phyloP scores from a whole-genome alignment of 2,113 vertebrate species.

The Erythrocercus mccallii region DNA sequence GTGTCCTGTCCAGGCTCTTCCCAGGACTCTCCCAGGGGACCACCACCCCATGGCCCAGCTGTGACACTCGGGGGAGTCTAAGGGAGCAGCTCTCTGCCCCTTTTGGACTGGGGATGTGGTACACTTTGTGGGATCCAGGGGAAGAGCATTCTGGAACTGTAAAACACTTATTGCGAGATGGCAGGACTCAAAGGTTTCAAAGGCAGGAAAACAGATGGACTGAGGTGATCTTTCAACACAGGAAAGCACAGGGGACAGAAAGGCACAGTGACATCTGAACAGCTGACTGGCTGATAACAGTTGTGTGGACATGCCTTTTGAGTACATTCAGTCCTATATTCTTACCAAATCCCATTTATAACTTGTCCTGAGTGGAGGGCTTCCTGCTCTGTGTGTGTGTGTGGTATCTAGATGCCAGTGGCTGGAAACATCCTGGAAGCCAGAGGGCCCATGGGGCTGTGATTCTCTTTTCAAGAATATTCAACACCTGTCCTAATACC shows the following conservation, averaged over 20 bases:
- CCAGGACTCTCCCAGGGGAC: background rate
- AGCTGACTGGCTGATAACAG: background rate
- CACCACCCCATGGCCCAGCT: accelerated
- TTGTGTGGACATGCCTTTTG: background rate
- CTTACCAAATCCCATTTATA: background rate
- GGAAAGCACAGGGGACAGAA: background rate
- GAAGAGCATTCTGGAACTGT: background rate
- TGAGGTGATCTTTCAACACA: background rate
- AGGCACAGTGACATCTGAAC: background rate
- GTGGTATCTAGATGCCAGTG: background rate
- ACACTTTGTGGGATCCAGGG: background rate
- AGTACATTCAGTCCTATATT: background rate
- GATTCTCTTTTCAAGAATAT: background rate
- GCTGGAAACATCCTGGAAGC: background rate
- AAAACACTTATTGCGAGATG: background rate
- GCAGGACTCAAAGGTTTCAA: background rate
- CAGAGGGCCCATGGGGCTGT: background rate
- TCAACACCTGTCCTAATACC: background rate
- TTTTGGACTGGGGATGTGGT: background rate
- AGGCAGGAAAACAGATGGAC: background rate
- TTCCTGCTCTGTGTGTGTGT: background rate
- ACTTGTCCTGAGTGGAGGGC: background rate
- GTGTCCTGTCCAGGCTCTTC: background rate
- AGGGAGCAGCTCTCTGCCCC: background rate
- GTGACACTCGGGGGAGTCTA: background rate